A percentile compares a stretch with the other conserved stretches of the same genome.
These are phyloP conservation scores for Enteromius thamalakanensis DNA, from an alignment of 2,797 vertebrate genomes.

Conservation along the genomic window DNA sequence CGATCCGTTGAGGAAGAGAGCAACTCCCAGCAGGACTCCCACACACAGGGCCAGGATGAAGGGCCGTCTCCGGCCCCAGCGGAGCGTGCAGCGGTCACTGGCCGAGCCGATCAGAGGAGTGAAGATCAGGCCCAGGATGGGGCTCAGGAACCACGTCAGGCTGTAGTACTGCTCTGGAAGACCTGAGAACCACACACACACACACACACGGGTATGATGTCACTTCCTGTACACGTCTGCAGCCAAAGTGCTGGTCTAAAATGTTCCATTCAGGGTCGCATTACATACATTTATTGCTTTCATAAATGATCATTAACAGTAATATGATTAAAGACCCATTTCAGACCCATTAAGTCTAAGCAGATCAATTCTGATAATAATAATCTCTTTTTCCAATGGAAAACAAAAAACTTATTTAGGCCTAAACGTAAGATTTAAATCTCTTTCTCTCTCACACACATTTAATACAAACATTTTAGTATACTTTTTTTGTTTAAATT, in stretches of 20 bases:
- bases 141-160: slow-evolving; percentile 98
- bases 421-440: background rate
- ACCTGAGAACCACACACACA: slow-evolving; percentile 75
- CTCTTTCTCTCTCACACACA: background rate
- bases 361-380: background rate
- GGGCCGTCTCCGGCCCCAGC: slow-evolving; percentile 92
- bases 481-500: too few species aligned
- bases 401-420: background rate
- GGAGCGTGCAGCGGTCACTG: slow-evolving; percentile 94
- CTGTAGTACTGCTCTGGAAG: slow-evolving; percentile 99
- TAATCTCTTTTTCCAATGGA: background rate
- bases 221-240: background rate
- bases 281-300: background rate
- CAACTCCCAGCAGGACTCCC: slow-evolving; percentile 90
- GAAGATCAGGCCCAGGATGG: slow-evolving; percentile 92
- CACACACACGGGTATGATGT: slow-evolving; percentile 5
- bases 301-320: background rate
- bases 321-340: background rate
- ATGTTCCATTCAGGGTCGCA: background rate
- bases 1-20: slow-evolving; percentile 95
- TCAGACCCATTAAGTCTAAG: background rate
- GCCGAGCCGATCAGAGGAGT: slow-evolving; percentile 95
- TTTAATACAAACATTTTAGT: background rate
- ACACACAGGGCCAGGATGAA: slow-evolving; percentile 94
- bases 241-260: background rate